Conservation (phyloP, 2,113 vertebrate genomes). For the Ovis canadensis region DNA sequence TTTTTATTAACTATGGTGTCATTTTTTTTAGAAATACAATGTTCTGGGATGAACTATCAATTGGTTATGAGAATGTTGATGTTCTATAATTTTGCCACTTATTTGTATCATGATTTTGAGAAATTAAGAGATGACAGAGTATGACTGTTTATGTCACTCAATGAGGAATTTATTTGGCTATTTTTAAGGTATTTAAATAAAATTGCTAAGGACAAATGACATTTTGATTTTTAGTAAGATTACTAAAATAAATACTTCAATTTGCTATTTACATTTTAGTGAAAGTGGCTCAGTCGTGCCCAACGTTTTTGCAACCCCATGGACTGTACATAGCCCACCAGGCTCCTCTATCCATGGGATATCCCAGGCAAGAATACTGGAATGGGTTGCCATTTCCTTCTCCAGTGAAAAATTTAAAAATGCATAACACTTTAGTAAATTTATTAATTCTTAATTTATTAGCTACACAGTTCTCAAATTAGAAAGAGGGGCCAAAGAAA, state of each 20-base stretch:
- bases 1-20: neutral
- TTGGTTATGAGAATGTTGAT: neutral
- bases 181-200: neutral
- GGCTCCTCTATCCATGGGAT: neutral
- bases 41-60: neutral
- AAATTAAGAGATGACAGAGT: neutral
- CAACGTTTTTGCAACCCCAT: neutral
- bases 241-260: neutral
- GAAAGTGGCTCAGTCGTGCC: neutral
- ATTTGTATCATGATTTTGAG: neutral
- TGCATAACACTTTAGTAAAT: neutral
- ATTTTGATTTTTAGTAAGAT: neutral
- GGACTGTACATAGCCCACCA: neutral
- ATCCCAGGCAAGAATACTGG: neutral
- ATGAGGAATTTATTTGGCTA: neutral
- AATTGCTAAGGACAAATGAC: neutral
- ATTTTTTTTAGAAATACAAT: neutral
- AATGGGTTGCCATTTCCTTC: neutral
- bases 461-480: neutral
- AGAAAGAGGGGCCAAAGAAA: conserved; percentile 57
- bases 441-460: conserved; percentile 30
- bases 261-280: neutral
- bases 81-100: neutral
- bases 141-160: neutral
- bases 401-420: neutral